These are phyloP conservation scores for Pyrochroa serraticornis DNA, from an alignment of 2,888 invertebrate species.

Conservation along the genomic window DNA sequence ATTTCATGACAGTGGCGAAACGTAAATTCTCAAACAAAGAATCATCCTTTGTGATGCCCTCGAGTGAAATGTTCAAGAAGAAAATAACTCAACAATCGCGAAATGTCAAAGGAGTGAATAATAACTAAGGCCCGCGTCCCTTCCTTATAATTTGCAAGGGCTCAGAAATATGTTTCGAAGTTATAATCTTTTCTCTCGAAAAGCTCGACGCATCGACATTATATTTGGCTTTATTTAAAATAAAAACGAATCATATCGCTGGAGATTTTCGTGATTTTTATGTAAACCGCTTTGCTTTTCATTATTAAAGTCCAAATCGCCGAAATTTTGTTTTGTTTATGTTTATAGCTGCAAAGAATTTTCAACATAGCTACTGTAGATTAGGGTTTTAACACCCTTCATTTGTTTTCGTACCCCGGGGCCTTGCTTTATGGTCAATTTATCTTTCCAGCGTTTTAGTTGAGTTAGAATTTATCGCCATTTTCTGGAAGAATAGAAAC, in stretches of 20 bases:
- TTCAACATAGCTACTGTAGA: slow-evolving; percentile 2
- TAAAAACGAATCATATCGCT: slow-evolving; percentile 3
- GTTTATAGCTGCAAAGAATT: slow-evolving; percentile 4
- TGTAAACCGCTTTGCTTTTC: no score
- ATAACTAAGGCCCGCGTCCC: background rate
- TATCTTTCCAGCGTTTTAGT: slow-evolving; percentile 7
- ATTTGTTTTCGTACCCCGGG: slow-evolving; percentile 10
- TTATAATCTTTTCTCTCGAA: slow-evolving; percentile 8
- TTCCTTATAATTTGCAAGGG: slow-evolving; percentile 9
- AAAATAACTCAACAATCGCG: slow-evolving; percentile 5
- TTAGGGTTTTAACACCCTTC: slow-evolving; percentile 3
- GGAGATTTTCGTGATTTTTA: background rate
- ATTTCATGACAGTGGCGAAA: no score
- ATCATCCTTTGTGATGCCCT: no score
- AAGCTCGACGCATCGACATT: slow-evolving; percentile 1
- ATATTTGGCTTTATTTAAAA: background rate
- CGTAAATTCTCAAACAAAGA: no score
- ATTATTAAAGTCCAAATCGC: background rate
- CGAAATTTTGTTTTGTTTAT: slow-evolving; percentile 15
- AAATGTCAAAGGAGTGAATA: slow-evolving; percentile 6
- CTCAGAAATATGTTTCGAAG: slow-evolving; percentile 10
- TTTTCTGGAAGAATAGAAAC: slow-evolving; percentile 10
- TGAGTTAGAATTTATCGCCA: slow-evolving; percentile 11
- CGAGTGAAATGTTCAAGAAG: background rate
- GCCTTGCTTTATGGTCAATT: slow-evolving; percentile 12